Conservation (phyloP, 2,113 vertebrate species). For the Hippocampus comes region DNA sequence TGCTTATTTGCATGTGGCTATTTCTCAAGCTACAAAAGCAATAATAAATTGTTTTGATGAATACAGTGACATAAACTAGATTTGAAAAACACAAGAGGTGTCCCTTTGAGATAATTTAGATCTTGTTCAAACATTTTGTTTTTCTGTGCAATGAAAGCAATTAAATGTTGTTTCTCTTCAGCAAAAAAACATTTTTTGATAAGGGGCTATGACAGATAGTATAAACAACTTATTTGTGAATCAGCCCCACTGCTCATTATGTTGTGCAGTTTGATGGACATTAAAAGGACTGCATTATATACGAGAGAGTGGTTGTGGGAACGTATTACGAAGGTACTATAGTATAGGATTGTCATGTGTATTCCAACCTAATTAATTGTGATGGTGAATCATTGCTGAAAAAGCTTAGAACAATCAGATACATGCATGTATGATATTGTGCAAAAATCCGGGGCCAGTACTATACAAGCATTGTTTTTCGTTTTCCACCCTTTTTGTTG, state of each 20-base stretch:
- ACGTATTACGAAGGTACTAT: background rate
- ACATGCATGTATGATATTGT: background rate
- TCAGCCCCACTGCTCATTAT: constrained; percentile 22
- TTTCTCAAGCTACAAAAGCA: constrained; percentile 19
- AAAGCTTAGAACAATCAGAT: constrained; percentile 16
- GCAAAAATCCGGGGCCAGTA: background rate
- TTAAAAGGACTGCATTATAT: constrained; percentile 9
- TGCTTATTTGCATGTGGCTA: constrained; percentile 2
- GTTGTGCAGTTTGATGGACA: constrained; percentile 5
- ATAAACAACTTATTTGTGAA: constrained; percentile 28
- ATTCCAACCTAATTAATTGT: constrained; percentile 10
- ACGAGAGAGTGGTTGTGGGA: constrained; percentile 10
- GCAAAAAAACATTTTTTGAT: constrained; percentile 40
- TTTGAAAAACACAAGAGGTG: constrained; percentile 5
- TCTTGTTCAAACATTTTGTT: background rate
- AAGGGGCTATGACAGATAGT: constrained; percentile 62
- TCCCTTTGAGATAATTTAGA: constrained; percentile 2
- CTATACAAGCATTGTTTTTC: background rate
- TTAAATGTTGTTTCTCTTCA: constrained; percentile 23
- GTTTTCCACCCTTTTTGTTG: background rate
- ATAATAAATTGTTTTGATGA: background rate
- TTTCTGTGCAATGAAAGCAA: constrained; percentile 12
- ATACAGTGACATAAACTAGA: constrained; percentile 14
- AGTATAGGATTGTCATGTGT: background rate
- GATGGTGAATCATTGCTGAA: constrained; percentile 3